A percentile compares a stretch with the other conserved stretches of the same genome.
Evolutionary conservation across 2,888 invertebrate species (phyloP).

Genomic region (Megamerina dolium): DNA sequence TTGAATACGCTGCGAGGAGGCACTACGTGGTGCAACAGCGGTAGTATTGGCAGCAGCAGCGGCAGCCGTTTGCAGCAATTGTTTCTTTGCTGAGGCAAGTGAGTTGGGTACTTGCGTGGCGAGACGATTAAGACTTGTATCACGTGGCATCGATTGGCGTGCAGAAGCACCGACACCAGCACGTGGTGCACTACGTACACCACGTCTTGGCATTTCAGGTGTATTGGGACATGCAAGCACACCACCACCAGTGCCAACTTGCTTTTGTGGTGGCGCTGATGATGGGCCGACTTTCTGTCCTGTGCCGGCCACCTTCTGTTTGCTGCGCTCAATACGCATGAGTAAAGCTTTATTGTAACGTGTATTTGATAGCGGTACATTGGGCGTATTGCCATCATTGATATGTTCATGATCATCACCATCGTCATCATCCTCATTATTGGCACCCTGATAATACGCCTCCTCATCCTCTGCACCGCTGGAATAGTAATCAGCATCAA

Average conservation of each 20-base stretch:
- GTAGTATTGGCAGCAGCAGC: slow-evolving; percentile 19
- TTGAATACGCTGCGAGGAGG: slow-evolving; percentile 37
- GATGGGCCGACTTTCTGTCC: slow-evolving; percentile 14
- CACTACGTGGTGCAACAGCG: slow-evolving; percentile 16
- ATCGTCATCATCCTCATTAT: slow-evolving; percentile 12
- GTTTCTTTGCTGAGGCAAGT: slow-evolving; percentile 47
- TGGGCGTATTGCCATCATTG: slow-evolving; percentile 16
- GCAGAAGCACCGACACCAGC: slow-evolving; percentile 23
- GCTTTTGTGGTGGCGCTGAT: slow-evolving; percentile 15
- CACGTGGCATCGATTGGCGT: slow-evolving; percentile 49
- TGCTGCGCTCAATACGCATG: slow-evolving; percentile 53
- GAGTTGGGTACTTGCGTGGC: slow-evolving; percentile 47
- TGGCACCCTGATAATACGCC: slow-evolving; percentile 28
- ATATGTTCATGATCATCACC: slow-evolving; percentile 7
- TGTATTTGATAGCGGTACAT: slow-evolving; percentile 51
- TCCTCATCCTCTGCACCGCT: slow-evolving; percentile 33
- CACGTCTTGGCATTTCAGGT: slow-evolving; percentile 52
- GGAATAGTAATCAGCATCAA: slow-evolving; percentile 41
- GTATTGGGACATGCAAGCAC: slow-evolving; percentile 53
- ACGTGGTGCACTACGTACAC: slow-evolving; percentile 37
- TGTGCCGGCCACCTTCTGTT: slow-evolving; percentile 38
- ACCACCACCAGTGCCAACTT: slow-evolving; percentile 27
- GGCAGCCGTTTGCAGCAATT: slow-evolving; percentile 44
- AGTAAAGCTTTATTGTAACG: slow-evolving; percentile 69
- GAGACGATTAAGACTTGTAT: slow-evolving; percentile 47